Conservation (phyloP, 53 echinoderm and acorn worm genomes). For the Temnopleurus reevesii region DNA sequence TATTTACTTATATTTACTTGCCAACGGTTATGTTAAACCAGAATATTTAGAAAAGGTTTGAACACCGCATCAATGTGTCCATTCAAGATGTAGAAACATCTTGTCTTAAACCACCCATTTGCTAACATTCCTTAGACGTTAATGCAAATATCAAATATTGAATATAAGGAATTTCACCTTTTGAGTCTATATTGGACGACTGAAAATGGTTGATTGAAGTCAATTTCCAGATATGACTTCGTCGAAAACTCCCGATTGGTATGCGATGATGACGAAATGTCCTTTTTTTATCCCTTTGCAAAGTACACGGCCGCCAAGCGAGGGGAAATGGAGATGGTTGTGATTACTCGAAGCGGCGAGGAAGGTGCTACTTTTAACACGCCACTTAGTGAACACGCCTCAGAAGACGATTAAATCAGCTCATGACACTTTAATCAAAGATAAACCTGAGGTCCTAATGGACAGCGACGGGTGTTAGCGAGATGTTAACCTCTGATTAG, state of each 20-base stretch:
- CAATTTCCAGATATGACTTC: neutral
- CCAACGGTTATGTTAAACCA: too few relatives aligned
- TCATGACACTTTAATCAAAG: neutral
- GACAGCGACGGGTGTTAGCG: neutral
- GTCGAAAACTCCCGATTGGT: neutral
- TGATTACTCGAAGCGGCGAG: neutral
- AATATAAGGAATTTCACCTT: too few relatives aligned
- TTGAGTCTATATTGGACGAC: too few relatives aligned
- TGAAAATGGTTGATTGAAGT: neutral
- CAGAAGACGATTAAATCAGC: neutral
- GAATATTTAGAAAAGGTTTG: too few relatives aligned
- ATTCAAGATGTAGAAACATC: too few relatives aligned
- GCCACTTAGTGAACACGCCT: neutral
- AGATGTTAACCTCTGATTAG: constrained; percentile 9
- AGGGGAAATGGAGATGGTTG: neutral
- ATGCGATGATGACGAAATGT: neutral
- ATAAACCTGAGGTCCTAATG: neutral
- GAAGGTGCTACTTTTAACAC: neutral
- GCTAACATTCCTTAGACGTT: too few relatives aligned
- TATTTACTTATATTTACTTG: too few relatives aligned
- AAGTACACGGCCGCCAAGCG: neutral
- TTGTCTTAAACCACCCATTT: too few relatives aligned
- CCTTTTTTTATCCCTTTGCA: neutral
- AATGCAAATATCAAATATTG: too few relatives aligned
- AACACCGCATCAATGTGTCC: too few relatives aligned